These are phyloP conservation scores for Ctenodactylus gundi DNA, from an alignment of 2,113 vertebrate species.

Conservation along the genomic window DNA sequence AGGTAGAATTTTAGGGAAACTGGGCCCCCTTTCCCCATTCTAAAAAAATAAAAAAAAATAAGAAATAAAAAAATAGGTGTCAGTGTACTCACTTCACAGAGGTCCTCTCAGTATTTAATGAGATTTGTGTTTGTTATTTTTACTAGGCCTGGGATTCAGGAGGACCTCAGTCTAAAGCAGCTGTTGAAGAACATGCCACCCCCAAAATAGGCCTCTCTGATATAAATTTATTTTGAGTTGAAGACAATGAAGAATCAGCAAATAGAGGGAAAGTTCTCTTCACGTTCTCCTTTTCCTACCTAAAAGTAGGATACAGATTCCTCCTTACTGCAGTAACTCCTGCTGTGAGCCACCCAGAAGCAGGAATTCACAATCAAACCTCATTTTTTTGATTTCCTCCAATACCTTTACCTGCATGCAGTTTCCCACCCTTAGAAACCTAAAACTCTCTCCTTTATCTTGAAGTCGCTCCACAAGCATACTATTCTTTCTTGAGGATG, in stretches of 20 bases:
- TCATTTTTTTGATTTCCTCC: not conserved
- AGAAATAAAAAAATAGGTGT: too few relatives aligned
- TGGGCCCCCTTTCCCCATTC: not conserved
- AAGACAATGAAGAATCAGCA: not conserved
- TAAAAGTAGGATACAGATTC: not conserved
- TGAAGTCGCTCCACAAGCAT: not conserved
- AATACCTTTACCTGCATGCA: not conserved
- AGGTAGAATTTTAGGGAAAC: not conserved
- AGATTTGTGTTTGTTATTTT: not conserved
- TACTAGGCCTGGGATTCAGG: not conserved
- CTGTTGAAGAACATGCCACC: not conserved
- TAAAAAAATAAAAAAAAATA: too few relatives aligned
- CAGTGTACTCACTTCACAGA: not conserved
- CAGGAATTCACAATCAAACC: not conserved
- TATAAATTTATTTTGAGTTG: not conserved
- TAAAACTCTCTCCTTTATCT: not conserved
- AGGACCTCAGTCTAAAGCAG: not conserved
- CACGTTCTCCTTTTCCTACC: not conserved
- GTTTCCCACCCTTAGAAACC: not conserved
- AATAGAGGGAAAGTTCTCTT: not conserved
- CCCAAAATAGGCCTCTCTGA: not conserved
- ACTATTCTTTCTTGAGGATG: not conserved
- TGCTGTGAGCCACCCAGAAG: not conserved
- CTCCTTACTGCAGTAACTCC: not conserved
- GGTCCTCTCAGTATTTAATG: not conserved